Percentiles rank a stretch among this genome's conserved stretches.
Conservation (phyloP, 2,888 invertebrate genomes). For the Myopa tessellatipennis region DNA sequence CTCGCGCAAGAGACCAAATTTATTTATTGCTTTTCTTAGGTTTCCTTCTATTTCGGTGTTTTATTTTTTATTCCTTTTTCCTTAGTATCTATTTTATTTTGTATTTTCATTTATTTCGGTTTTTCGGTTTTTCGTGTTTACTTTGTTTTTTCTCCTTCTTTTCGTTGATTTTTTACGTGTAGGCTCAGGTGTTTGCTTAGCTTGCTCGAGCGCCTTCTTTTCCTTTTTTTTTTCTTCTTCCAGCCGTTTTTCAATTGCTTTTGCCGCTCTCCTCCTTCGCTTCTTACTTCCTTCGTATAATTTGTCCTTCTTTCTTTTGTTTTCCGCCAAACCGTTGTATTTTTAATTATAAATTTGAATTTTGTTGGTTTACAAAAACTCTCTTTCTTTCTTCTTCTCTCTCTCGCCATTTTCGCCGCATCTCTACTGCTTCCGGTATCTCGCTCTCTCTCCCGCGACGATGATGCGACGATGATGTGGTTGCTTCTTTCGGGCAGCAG, state of each 20-base stretch:
- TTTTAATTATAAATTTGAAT: conserved; percentile 57
- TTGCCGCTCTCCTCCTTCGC: not conserved
- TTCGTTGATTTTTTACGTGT: not conserved
- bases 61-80: not conserved
- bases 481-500: conserved; percentile 35
- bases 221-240: conserved; percentile 12
- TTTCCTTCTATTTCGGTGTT: not conserved
- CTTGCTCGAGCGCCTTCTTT: not conserved
- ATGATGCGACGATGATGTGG: conserved; percentile 3
- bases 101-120: not conserved
- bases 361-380: conserved; percentile 34
- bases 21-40: too few species aligned
- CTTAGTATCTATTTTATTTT: not conserved
- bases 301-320: not conserved
- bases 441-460: conserved; percentile 40
- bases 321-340: conserved; percentile 33
- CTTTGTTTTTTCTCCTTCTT: not conserved
- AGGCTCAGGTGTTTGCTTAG: not conserved
- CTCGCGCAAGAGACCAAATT: too few species aligned
- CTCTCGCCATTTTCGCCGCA: not conserved
- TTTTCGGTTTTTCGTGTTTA: not conserved
- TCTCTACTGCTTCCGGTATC: conserved; percentile 26
- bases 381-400: conserved; percentile 23
- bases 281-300: not conserved
- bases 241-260: conserved; percentile 5